phyloP scores from a whole-genome alignment of 2,113 vertebrate genomes.

The human (Homo sapiens) region DNA sequence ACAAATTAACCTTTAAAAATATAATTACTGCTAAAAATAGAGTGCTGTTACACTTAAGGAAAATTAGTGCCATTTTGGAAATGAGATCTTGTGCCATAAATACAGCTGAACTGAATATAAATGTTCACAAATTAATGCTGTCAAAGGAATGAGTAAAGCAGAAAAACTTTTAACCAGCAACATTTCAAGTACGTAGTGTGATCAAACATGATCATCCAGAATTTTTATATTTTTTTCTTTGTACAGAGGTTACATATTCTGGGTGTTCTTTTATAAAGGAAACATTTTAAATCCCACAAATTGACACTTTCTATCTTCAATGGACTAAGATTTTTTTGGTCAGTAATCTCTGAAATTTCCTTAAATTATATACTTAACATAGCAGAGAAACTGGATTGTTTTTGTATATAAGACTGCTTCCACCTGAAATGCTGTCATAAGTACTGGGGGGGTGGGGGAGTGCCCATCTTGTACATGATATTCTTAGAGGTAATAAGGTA shows the following conservation, averaged over 20 bases:
- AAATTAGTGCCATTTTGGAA: conserved; percentile 81
- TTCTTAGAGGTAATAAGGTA: conserved; percentile 76
- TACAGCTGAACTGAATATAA: conserved; percentile 62
- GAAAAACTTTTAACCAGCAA: conserved; percentile 38
- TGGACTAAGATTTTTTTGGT: conserved; percentile 44
- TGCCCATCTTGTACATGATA: conserved; percentile 80
- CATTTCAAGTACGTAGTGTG: conserved; percentile 65
- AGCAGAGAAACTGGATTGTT: conserved; percentile 73
- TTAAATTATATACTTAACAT: conserved; percentile 60
- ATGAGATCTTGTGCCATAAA: conserved; percentile 82
- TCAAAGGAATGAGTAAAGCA: conserved; percentile 52
- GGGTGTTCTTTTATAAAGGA: conserved; percentile 53
- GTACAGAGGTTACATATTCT: conserved; percentile 69
- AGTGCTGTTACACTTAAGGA: conserved; percentile 83
- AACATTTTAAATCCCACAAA: conserved; percentile 65
- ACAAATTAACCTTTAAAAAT: conserved; percentile 84
- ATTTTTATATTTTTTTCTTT: conserved; percentile 73
- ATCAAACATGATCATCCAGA: conserved; percentile 37
- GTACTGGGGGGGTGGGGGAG: conserved; percentile 31
- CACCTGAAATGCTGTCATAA: conserved; percentile 76
- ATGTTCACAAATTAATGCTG: conserved; percentile 54
- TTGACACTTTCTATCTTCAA: conserved; percentile 52
- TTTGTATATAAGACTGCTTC: conserved; percentile 70
- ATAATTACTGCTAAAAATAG: conserved; percentile 87
- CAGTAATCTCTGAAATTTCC: conserved; percentile 73